These are phyloP conservation scores for Limnephilus rhombicus DNA, from an alignment of 2,888 invertebrate species.

Conservation along the genomic window DNA sequence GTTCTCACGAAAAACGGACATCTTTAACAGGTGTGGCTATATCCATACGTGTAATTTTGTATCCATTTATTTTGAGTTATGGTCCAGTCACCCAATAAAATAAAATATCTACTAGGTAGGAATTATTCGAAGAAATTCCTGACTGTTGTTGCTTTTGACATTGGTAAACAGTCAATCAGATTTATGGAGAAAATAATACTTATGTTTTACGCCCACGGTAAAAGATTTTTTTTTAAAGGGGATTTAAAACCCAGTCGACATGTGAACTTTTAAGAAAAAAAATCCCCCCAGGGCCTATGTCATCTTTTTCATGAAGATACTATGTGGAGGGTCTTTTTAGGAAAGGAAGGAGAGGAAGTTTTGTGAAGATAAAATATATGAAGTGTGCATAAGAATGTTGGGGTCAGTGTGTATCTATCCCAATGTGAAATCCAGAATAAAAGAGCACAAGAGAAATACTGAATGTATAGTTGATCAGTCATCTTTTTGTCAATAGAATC, in stretches of 20 bases:
- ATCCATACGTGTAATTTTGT: background rate
- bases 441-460: too few species aligned
- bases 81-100: background rate
- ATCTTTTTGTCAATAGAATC: too few species aligned
- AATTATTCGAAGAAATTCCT: constrained; percentile 4
- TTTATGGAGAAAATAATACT: constrained; percentile 10
- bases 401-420: too few species aligned
- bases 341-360: too few species aligned
- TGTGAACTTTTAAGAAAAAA: too few species aligned
- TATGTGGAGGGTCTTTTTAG: too few species aligned
- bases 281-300: too few species aligned
- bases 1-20: background rate
- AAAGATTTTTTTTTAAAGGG: constrained; percentile 6
- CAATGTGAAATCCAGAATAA: too few species aligned
- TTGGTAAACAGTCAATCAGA: background rate
- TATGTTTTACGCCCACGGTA: constrained; percentile 19
- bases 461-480: too few species aligned
- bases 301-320: too few species aligned
- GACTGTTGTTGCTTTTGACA: background rate
- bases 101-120: background rate
- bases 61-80: background rate
- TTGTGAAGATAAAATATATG: too few species aligned
- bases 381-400: too few species aligned
- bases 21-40: background rate
- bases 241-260: constrained; percentile 11